These are phyloP conservation scores for Agrotis ipsilon DNA, from an alignment of 2,888 invertebrate genomes.

Conservation along the genomic window DNA sequence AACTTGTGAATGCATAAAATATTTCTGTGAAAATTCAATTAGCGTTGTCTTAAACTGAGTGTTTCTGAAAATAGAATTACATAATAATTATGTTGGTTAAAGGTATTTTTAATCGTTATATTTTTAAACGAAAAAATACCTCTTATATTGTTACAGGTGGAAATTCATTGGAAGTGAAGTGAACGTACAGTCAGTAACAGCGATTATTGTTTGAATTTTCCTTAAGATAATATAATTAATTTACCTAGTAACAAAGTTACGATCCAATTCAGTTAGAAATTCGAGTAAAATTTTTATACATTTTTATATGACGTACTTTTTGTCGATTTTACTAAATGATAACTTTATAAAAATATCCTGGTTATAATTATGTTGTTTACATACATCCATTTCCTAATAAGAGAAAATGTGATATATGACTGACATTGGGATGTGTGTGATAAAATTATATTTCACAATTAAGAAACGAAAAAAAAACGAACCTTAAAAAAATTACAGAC, in stretches of 20 bases:
- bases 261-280: no score
- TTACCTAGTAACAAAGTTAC: no score
- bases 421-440: no score
- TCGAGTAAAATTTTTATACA: no score
- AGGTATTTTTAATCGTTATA: constrained; percentile 39
- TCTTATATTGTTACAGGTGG: constrained; percentile 15
- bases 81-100: constrained; percentile 12
- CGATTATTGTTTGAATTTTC: neutral
- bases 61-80: constrained; percentile 31
- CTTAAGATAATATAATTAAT: neutral
- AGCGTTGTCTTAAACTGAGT: constrained; percentile 21
- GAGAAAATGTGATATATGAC: no score
- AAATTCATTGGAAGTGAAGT: constrained; percentile 14
- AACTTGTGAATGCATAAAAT: constrained; percentile 57
- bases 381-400: no score
- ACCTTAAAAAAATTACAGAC: neutral
- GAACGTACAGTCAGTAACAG: constrained; percentile 49
- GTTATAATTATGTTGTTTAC: no score
- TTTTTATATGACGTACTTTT: no score
- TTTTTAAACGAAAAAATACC: constrained; percentile 40
- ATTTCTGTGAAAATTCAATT: constrained; percentile 64
- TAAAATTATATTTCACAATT: no score
- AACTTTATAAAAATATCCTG: no score
- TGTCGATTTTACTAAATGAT: no score
- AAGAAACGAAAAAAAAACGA: neutral